Evolutionary conservation across 1,140 invertebrate species (phyloP), one percentile per base, ranked within the genome.

Genomic region (Drosophila pachea): DNA sequence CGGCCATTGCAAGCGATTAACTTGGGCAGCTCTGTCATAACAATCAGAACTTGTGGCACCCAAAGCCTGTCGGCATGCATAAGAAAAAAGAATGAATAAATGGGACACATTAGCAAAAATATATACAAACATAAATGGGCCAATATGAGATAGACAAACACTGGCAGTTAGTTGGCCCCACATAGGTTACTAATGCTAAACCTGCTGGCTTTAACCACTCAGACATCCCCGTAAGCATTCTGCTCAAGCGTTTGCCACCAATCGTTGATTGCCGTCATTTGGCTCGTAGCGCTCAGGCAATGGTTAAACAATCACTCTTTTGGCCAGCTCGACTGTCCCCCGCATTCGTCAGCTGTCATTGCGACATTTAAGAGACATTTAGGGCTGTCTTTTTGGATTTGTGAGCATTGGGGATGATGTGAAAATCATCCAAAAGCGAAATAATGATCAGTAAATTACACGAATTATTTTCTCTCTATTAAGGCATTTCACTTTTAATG

Each of bases 251-350:
- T 52, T 9, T 4, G 33, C 29, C 32, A 48, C 16, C 38, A 5
- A 53, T 32, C 29, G 12, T 14, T 11, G 29, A 56, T 56, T 11
- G 7, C 35, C 29, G 29, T 8, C 29, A 16, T 58, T 58, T 50
- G 8, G 54, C 53, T 36, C 31, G 11, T 35, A 59, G 63, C 36
- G 45, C 14, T 49, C 42, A 66, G 36, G 58, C 63, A 58, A 59
- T 58, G 35, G 29, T 33, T 50, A 29, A 59, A 14, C 36, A 55
- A 35, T 59, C 29, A 0, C 22, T 35, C 48, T 43, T 53, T 7
- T 50, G 14, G 12, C 9, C n/a, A 12, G 40, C 49, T 47, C 7
- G 12, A 22, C 33, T 45, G 40, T 11, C 16, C 11, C 11, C 12
- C 31, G 11, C 7, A 5, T 29, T 5, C 7, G 14, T 42, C 9